Conservation (phyloP, 2,888 invertebrate species). For the Ametastegia equiseti region DNA sequence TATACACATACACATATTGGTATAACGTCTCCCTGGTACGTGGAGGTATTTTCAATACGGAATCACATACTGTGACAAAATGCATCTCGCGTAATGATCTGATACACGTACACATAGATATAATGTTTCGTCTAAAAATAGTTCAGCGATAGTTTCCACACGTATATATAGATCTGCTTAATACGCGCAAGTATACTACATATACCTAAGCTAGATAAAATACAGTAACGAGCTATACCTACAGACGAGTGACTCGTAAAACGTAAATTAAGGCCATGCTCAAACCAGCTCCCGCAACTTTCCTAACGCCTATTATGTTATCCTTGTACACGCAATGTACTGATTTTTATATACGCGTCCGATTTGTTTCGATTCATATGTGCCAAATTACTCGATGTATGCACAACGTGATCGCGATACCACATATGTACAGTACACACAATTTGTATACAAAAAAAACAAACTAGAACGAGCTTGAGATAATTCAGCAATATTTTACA, state of each 20-base stretch:
- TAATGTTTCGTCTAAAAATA: constrained; percentile 13
- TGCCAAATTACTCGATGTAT: background rate
- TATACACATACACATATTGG: background rate
- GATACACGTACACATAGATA: background rate
- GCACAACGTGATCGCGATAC: background rate
- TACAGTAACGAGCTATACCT: background rate
- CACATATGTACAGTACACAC: too few species aligned
- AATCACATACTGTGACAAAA: background rate
- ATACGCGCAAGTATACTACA: background rate
- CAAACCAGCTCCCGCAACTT: background rate
- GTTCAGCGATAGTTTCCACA: background rate
- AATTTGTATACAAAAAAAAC: too few species aligned
- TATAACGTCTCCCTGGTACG: background rate
- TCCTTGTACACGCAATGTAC: constrained; percentile 12
- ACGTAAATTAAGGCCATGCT: constrained; percentile 8
- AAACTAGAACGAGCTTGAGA: too few species aligned
- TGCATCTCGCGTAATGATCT: constrained; percentile 43
- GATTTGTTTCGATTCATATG: background rate
- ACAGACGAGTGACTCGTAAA: constrained; percentile 7
- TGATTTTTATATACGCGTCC: constrained; percentile 6
- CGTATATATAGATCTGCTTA: background rate
- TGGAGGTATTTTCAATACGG: background rate
- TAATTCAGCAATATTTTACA: too few species aligned
- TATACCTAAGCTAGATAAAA: background rate
- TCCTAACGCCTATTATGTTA: constrained; percentile 2